Conservation (phyloP, 64 coral and sea anemone genomes). For the Astreopora myriophthalma region DNA sequence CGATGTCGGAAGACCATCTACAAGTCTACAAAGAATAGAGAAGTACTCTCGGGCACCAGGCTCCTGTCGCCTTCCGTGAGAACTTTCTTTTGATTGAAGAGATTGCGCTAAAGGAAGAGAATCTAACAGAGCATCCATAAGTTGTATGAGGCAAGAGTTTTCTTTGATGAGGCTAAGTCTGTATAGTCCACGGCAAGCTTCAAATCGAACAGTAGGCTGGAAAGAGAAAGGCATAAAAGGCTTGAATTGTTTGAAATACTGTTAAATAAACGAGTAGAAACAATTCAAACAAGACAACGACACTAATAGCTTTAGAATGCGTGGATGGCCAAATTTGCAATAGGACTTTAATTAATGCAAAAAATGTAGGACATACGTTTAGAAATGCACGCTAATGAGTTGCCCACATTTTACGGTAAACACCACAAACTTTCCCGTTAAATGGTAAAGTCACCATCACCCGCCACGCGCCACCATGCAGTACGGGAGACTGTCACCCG, state of each 20-base stretch:
- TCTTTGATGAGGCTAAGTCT: conserved; percentile 94
- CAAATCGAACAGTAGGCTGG: conserved; percentile 85
- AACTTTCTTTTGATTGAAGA: conserved; percentile 68
- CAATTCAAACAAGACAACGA: no score
- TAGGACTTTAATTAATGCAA: no score
- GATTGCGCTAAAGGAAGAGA: conserved; percentile 90
- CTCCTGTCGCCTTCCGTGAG: conserved; percentile 61
- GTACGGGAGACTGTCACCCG: no score
- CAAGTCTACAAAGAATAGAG: conserved; percentile 83
- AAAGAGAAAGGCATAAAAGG: neutral
- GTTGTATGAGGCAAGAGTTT: conserved; percentile 87
- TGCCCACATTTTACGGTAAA: no score
- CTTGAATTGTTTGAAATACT: neutral
- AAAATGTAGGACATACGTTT: no score
- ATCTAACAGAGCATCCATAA: conserved; percentile 93
- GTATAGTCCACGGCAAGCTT: conserved; percentile 95
- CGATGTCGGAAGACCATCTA: conserved; percentile 84
- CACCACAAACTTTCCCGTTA: no score
- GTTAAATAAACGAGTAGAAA: no score
- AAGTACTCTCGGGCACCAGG: conserved; percentile 91
- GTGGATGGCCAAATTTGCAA: no score
- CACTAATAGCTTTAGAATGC: no score
- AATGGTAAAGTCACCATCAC: no score
- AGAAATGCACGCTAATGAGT: no score
- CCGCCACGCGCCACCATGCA: no score